Percentiles rank a stretch among this genome's conserved stretches.
Evolutionary conservation across 1,140 invertebrate species (phyloP).

Genomic region (Aphidius ervi): DNA sequence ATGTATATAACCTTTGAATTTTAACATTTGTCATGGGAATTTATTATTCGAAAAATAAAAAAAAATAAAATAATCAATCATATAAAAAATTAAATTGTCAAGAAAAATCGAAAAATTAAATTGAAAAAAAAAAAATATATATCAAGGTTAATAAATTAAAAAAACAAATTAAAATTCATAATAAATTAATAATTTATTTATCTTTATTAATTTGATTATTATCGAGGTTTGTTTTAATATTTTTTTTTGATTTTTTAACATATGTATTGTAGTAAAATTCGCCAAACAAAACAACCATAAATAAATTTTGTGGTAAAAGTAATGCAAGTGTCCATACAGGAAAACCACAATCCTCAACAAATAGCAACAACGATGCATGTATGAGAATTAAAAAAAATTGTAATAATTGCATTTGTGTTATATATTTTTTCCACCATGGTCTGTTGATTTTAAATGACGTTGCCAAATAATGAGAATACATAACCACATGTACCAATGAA

Average conservation of each 20-base stretch:
- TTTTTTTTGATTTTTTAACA: slow-evolving; percentile 48
- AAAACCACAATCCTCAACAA: slow-evolving; percentile 68
- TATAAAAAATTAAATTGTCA: not conserved
- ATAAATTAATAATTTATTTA: not conserved
- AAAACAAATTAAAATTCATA: not conserved
- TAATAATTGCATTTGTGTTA: slow-evolving; percentile 69
- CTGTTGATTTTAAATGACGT: slow-evolving; percentile 57
- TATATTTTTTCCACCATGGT: slow-evolving; percentile 72
- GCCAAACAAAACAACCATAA: slow-evolving; percentile 77
- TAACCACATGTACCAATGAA: slow-evolving; percentile 70
- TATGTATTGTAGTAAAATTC: slow-evolving; percentile 86
- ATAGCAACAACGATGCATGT: slow-evolving; percentile 64
- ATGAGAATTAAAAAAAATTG: slow-evolving; percentile 73
- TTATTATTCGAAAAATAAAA: not conserved
- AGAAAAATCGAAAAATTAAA: not conserved
- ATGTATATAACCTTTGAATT: too few relatives aligned
- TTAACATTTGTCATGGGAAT: too few relatives aligned
- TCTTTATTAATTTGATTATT: slow-evolving; percentile 12
- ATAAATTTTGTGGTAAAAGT: slow-evolving; percentile 66
- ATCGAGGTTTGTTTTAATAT: slow-evolving; percentile 32
- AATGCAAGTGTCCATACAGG: slow-evolving; percentile 59
- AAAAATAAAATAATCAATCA: not conserved
- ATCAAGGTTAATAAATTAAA: not conserved
- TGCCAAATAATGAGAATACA: slow-evolving; percentile 76
- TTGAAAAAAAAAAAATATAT: not conserved